Conservation (phyloP, 2,113 vertebrate species). For the Phoenicopterus ruber region DNA sequence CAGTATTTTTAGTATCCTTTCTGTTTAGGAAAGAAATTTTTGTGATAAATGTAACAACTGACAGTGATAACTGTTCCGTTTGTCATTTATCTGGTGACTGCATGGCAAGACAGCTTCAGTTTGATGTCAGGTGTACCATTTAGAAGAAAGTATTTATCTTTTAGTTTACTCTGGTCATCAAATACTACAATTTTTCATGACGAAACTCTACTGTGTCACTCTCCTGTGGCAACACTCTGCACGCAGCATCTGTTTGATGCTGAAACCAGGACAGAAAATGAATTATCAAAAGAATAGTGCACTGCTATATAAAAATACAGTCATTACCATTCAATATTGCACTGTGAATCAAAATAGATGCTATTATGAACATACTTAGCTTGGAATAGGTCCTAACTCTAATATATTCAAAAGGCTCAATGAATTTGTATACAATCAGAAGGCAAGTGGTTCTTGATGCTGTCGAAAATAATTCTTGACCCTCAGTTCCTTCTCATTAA, state of each 20-base stretch:
- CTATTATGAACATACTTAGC: not conserved
- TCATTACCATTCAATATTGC: not conserved
- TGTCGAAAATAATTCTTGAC: not conserved
- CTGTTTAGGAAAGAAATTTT: not conserved
- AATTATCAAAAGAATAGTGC: not conserved
- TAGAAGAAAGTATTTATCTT: not conserved
- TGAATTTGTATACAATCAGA: not conserved
- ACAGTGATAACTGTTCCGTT: not conserved
- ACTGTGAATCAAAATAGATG: not conserved
- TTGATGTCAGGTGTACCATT: not conserved
- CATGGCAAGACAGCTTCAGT: not conserved
- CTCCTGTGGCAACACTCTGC: not conserved
- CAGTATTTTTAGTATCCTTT: not conserved
- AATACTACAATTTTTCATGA: not conserved
- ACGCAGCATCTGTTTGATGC: not conserved
- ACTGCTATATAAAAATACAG: not conserved
- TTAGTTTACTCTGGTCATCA: not conserved
- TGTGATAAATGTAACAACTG: not conserved
- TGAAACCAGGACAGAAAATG: not conserved
- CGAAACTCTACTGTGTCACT: not conserved
- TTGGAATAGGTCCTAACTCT: not conserved
- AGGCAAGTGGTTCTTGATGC: not conserved
- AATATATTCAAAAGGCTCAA: not conserved
- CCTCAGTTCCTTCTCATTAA: not conserved
- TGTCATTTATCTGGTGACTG: not conserved